Evolutionary conservation across 1,140 invertebrate species (phyloP).

Genomic region (Ditylenchus dipsaci): DNA sequence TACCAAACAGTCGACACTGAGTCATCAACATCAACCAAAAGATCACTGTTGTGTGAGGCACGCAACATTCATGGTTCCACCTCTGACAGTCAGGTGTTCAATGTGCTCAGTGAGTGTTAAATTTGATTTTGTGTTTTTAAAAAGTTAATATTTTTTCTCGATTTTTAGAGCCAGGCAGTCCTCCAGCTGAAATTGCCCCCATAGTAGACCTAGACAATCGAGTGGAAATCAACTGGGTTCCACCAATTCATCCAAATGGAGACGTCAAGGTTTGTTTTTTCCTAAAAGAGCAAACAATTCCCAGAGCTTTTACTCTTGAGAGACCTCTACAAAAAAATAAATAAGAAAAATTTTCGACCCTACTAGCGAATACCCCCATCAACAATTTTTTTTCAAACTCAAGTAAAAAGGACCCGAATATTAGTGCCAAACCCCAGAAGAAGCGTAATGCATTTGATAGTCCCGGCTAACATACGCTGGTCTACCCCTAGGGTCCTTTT

Average conservation of each 20-base stretch:
- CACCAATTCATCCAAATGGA: conserved; percentile 54
- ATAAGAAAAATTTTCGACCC: no score
- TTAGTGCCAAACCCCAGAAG: no score
- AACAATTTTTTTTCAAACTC: no score
- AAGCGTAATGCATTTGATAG: no score
- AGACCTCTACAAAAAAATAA: no score
- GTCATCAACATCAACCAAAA: conserved; percentile 42
- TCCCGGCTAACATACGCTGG: no score
- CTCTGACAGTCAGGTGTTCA: conserved; percentile 48
- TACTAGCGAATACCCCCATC: no score
- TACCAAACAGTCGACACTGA: conserved; percentile 48
- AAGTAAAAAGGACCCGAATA: no score
- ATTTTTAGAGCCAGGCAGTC: conserved; percentile 48
- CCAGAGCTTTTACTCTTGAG: no score
- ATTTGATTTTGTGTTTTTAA: conserved; percentile 32
- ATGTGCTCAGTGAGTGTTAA: conserved; percentile 21
- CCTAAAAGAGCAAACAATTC: background rate
- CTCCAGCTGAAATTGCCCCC: conserved; percentile 39
- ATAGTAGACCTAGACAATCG: conserved; percentile 53
- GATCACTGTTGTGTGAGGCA: conserved; percentile 52
- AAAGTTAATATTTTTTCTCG: conserved; percentile 30
- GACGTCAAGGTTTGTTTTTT: conserved; percentile 34
- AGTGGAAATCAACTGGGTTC: conserved; percentile 52
- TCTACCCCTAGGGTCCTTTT: no score
- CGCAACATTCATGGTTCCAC: conserved; percentile 50